Evolutionary conservation across 2,113 vertebrate genomes (phyloP).

Genomic region (Pelecanoides urinatrix): DNA sequence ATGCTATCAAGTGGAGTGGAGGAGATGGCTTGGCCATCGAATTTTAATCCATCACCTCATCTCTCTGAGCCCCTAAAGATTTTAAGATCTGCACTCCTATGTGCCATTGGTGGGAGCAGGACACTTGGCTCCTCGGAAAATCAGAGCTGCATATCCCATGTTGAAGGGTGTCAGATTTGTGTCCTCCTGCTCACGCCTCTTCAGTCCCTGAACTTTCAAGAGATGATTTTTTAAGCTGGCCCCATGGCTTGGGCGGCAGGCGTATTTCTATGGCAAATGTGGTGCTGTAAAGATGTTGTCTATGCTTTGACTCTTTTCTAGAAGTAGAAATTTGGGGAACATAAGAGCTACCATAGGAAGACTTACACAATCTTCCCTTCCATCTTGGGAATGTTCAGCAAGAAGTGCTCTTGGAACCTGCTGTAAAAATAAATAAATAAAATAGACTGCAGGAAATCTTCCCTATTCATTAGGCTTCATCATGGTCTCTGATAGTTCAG

Average conservation of each 20-base stretch:
- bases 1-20: neutral
- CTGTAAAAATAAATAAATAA: neutral
- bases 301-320: neutral
- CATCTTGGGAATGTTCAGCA: neutral
- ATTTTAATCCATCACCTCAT: neutral
- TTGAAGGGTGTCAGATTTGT: neutral
- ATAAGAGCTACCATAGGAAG: neutral
- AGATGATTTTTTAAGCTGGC: neutral
- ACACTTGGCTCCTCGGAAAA: neutral
- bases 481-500: neutral
- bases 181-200: neutral
- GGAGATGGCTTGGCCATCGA: neutral
- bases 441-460: neutral
- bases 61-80: neutral
- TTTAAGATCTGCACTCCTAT: neutral
- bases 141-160: neutral
- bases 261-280: neutral
- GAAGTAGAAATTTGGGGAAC: neutral
- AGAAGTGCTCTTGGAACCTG: neutral
- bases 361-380: neutral
- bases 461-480: neutral
- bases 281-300: neutral
- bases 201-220: neutral
- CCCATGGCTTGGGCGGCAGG: too few relatives aligned
- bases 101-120: neutral